Base-by-base conservation (phyloP, 2,888 invertebrate genomes). In the Andricus curvator region DNA sequence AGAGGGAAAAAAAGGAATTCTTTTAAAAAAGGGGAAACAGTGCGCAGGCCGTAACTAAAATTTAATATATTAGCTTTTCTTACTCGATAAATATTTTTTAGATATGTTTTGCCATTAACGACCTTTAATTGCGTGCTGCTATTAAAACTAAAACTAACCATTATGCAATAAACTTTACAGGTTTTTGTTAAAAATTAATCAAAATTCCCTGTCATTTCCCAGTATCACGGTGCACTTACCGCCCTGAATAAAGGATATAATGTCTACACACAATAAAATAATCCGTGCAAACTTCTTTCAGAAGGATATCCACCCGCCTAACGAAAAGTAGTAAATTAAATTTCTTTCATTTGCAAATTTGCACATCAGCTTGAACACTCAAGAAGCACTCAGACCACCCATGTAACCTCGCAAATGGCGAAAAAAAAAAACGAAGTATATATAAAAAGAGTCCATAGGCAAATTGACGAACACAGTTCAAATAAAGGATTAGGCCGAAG, bases 381-480 rank as follows among this genome's bases (percentile, higher is more conserved):
- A 62, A 22, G 13, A 62, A 33, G 51, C 11, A n/a, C 29, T 74
- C 20, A n/a, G 56, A 56, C 56, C 56, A 56, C 56, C 56, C 56
- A 56, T 74, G 56, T 25, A 25, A 25, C 15, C 13, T 62, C 4
- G 25, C 25, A 13, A 62, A 62, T 29, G 15, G 20, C 56, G 20
- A 56, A 56, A 25, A 29, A 70, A 70, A 22, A 3, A 70, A 20
- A 70, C 3, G 20, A n/a, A 56, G 56, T 9, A 9, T 56, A 2
- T 11, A n/a, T 20, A 56, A 68, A 48, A 48, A 74, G n/a, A 51
- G 29, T 56, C 33, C n/a, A 74, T 74, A 56, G 56, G 74, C 74
- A 74, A 74, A 74, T 74, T 74, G 56, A 56, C 37, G 74, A 56
- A 74, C n/a, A n/a, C 15, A 37, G 6, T 37, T 51, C n/a, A 56